Evolutionary conservation across 2,113 vertebrate species (phyloP).

Genomic region (Pedetes capensis): DNA sequence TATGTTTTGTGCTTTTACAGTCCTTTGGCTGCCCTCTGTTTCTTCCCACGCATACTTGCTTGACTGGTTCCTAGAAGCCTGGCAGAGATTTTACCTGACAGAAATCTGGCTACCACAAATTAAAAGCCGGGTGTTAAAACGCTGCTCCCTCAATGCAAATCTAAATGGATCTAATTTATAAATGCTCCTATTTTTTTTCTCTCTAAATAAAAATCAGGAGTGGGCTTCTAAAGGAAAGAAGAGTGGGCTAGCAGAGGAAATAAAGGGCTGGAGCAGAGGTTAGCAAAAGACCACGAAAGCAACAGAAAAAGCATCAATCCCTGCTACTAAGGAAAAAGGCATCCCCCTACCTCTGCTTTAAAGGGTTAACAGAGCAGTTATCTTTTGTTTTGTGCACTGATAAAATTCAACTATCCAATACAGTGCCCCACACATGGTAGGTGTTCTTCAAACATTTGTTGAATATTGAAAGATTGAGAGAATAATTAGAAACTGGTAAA

Average conservation of each 20-base stretch:
- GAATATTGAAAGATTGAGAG: not conserved
- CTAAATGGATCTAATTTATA: not conserved
- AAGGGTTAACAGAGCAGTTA: not conserved
- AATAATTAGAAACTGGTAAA: not conserved
- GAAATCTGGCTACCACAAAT: not conserved
- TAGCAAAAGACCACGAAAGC: not conserved
- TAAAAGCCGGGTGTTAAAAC: not conserved
- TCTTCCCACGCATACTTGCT: conserved; percentile 39
- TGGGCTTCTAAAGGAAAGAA: not conserved
- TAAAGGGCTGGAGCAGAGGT: not conserved
- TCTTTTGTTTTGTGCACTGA: not conserved
- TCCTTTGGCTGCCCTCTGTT: conserved; percentile 65
- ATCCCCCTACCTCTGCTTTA: not conserved
- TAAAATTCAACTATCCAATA: not conserved
- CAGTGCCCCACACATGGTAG: not conserved
- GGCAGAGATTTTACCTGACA: not conserved
- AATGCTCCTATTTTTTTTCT: not conserved
- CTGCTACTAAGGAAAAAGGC: not conserved
- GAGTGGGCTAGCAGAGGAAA: not conserved
- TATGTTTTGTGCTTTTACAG: not conserved
- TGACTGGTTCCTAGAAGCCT: conserved; percentile 65
- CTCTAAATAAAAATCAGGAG: not conserved
- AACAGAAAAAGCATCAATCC: not conserved
- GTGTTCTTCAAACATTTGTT: not conserved
- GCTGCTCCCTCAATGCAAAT: not conserved